Conservation (phyloP, 2,797 vertebrate species). For the Vultur gryphus region DNA sequence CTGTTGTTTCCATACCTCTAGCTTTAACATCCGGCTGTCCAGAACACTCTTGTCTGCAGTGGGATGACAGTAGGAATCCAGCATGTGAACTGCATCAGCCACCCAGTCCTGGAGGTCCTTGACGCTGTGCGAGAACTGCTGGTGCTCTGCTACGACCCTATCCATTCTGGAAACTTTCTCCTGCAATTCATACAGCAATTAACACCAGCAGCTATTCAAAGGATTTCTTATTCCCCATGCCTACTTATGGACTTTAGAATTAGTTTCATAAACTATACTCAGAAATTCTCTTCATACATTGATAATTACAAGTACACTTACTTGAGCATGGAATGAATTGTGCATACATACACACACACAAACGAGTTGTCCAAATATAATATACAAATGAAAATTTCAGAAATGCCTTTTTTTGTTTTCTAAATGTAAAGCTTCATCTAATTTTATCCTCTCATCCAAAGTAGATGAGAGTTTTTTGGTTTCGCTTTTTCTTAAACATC, state of each 20-base stretch:
- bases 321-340: not conserved
- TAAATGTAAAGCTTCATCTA: not conserved
- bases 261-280: not conserved
- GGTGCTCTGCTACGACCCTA: slow-evolving; percentile 89
- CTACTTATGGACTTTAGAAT: not conserved
- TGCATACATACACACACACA: not conserved
- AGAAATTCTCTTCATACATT: not conserved
- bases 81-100: slow-evolving; percentile 84
- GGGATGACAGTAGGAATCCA: slow-evolving; percentile 85
- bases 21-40: slow-evolving; percentile 90
- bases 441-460: not conserved
- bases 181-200: slow-evolving; percentile 70
- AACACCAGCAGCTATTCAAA: not conserved
- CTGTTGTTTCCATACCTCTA: slow-evolving; percentile 82
- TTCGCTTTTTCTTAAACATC: not conserved
- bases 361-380: not conserved
- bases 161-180: slow-evolving; percentile 93
- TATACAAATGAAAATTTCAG: not conserved
- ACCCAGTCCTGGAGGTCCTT: slow-evolving; percentile 95
- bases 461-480: not conserved
- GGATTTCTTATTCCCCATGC: not conserved
- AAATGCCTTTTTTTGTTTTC: not conserved
- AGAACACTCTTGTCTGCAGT: slow-evolving; percentile 90
- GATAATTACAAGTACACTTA: not conserved
- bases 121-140: slow-evolving; percentile 88